Evolutionary conservation across 2,888 invertebrate species (phyloP).

Genomic region (Anticlea derivata): DNA sequence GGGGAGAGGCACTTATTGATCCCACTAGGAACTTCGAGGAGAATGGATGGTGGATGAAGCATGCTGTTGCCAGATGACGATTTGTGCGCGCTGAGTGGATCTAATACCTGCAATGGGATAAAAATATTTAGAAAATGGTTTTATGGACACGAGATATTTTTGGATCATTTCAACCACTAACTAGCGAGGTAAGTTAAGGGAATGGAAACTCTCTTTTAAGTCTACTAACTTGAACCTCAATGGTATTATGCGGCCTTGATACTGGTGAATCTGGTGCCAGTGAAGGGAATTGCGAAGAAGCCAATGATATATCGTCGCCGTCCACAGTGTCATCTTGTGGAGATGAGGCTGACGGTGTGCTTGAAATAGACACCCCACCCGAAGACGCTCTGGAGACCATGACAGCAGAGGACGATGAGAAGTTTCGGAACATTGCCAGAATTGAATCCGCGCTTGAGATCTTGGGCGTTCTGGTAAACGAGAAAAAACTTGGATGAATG

Average conservation of each 20-base stretch:
- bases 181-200: too few species aligned
- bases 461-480: constrained; percentile 80
- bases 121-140: not conserved
- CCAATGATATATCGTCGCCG: constrained; percentile 88
- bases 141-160: too few species aligned
- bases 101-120: constrained; percentile 80
- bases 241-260: constrained; percentile 70
- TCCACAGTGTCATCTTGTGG: constrained; percentile 89
- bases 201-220: not conserved
- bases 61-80: constrained; percentile 84
- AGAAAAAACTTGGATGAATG: constrained; percentile 27
- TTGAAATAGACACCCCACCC: constrained; percentile 86
- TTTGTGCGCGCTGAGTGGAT: constrained; percentile 87
- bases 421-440: constrained; percentile 90
- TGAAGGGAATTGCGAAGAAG: constrained; percentile 84
- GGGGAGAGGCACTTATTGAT: constrained; percentile 92
- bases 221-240: constrained; percentile 73
- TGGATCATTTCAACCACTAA: not conserved
- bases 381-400: constrained; percentile 85
- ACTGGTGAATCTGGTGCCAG: constrained; percentile 87
- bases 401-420: constrained; percentile 86
- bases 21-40: constrained; percentile 89
- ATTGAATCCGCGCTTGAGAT: constrained; percentile 92
- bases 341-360: constrained; percentile 89
- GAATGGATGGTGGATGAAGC: constrained; percentile 89